Evolutionary conservation across 92 coral and sea anemone species (phyloP), one percentile per base, ranked within the genome.

Genomic region (Anthopleura xanthogrammica): DNA sequence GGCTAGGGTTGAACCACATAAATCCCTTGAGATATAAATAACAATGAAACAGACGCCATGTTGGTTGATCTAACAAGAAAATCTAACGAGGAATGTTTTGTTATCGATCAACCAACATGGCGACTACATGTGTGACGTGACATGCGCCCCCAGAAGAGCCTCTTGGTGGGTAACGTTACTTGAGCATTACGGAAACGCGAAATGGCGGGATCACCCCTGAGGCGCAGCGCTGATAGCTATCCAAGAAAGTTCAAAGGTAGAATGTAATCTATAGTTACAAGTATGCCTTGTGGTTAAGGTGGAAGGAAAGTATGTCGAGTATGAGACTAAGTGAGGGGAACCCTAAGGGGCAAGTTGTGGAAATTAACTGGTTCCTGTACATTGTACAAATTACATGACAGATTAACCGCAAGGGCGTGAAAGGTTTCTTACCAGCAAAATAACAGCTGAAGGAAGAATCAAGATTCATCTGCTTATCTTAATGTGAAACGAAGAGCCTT

Each of bases 311-410:
- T 62, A 62, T 62, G 70, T 23, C 29, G 12, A 62, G 70, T 23
- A 62, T 23, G 64, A 14, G n/a, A 3, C 12, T 58, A 58, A 16
- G 36, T 23, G 29, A 23, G n/a, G 7, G 29, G 7, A 20, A n/a
- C 70, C 70, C 70, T 62, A 19, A 62, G 65, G 65, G 7, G 65
- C n/a, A 60, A 16, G 19, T 60, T 16, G 65, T 16, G 65, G n/a
- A 14, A 13, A 19, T 60, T 1, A 14, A n/a, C 3, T 62, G 70
- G 29, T 62, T 62, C 36, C 36, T 62, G 70, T 62, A n/a, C 70
- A 9, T 62, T 62, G 36, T 62, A 62, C 39, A 62, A 62, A 62
- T 62, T 62, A 62, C 70, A 62, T 62, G 70, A 62, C 70, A 62
- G 8, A 20, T n/a, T n/a, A n/a, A n/a, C 70, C 70, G 70, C 70